Base-by-base conservation (phyloP, 2,113 vertebrate species). In the Phylloscopus trochiloides region DNA sequence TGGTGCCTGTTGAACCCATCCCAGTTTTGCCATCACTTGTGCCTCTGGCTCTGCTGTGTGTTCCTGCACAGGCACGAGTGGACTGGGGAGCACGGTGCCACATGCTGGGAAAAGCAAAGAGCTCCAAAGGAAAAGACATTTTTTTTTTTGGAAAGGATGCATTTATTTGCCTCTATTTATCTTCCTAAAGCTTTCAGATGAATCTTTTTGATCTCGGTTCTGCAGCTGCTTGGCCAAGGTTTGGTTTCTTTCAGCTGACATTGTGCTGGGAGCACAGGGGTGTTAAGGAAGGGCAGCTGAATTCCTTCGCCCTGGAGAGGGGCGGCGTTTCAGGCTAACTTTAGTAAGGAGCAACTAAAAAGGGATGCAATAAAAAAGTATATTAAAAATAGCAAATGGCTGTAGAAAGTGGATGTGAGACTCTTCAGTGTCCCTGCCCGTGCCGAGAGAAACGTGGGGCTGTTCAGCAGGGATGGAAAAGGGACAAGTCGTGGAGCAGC, bases 151-250 rank as follows among this genome's bases (percentile, higher is more conserved):
- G 90, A 86, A 79, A 89, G 79, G 87, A 86, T 91, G 75, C 52
- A 0, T 62, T 90, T 90, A 62, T 95, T 92, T 90, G 61, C 89
- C 89, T 88, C 82, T 62, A 78, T 88, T 94, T 86, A 50, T 91
- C 83, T 95, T 91, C 90, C 66, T 25, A 9, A 75, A 34, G 79
- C 90, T 83, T 92, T 92, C n/a, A 82, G 94, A 52, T 86, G 50
- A 51, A 2, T 71, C 52, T 74, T 88, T 95, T 88, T 94, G 86
- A 85, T 88, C 78, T 88, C 20, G 5, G 32, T 77, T 62, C 42
- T 2, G 45, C 88, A 83, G 91, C 94, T 67, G 89, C 25, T 0
- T 24, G 5, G 78, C 57, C 52, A 5, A 24, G n/a, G 43, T 31
- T 82, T 12, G 92, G 94, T 82, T 95, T 75, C 50, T 94, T 92